phyloP scores from a whole-genome alignment of 2,888 invertebrate species.

The Lasioglossum vierecki region DNA sequence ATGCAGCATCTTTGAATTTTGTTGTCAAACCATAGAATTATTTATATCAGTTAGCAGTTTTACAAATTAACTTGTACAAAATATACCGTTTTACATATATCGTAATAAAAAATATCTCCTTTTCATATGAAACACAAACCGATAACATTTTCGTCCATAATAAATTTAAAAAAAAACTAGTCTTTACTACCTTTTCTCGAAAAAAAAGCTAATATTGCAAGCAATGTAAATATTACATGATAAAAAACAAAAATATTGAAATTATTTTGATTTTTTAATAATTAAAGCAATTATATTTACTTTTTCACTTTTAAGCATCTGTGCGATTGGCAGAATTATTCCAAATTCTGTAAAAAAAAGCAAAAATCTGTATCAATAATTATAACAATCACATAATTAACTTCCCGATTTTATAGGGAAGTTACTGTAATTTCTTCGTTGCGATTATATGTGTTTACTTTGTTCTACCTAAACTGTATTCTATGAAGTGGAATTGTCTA shows the following conservation, averaged over 20 bases:
- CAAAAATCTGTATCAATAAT: neutral
- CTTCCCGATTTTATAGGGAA: no score
- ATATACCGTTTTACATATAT: neutral
- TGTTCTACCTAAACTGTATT: neutral
- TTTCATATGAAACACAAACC: no score
- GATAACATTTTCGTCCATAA: neutral
- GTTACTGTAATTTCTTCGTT: neutral
- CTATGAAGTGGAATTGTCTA: neutral
- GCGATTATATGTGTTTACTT: neutral
- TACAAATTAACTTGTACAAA: neutral
- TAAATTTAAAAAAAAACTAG: neutral
- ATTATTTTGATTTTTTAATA: neutral
- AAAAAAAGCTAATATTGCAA: neutral
- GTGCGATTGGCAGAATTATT: neutral
- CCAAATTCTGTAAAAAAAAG: constrained; percentile 32
- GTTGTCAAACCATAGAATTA: neutral
- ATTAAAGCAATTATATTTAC: neutral
- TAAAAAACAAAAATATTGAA: neutral
- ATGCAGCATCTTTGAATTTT: neutral
- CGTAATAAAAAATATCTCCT: neutral
- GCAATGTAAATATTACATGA: no score
- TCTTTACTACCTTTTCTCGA: neutral
- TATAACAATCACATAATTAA: neutral
- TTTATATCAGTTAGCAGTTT: neutral
- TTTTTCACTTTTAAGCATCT: neutral